Percentiles rank a stretch among this genome's conserved stretches.
These are phyloP conservation scores for Eubucco bourcierii DNA, from an alignment of 2,113 vertebrate genomes.

Conservation along the genomic window DNA sequence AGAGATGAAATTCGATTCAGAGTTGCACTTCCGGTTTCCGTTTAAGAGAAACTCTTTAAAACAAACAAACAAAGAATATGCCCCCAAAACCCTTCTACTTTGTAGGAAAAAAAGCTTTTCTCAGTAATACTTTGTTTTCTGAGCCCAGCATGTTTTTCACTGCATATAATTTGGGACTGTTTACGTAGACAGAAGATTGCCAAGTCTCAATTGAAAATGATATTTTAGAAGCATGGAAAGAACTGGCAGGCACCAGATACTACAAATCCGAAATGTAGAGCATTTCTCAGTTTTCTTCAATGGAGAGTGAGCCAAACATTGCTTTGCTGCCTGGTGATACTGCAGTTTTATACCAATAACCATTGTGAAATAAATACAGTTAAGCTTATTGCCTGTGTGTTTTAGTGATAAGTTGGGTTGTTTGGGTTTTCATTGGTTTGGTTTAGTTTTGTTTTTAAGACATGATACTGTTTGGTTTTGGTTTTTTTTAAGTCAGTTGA, in stretches of 20 bases:
- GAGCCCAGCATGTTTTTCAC: neutral
- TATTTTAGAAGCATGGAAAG: slow-evolving; percentile 25
- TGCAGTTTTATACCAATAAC: slow-evolving; percentile 5
- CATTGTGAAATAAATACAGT: slow-evolving; percentile 5
- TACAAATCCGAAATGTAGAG: neutral
- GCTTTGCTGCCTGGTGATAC: neutral
- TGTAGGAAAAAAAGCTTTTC: neutral
- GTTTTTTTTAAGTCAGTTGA: neutral
- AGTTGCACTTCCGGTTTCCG: neutral
- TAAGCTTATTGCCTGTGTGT: neutral
- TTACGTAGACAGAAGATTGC: neutral
- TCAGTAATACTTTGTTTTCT: neutral
- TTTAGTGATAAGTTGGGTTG: neutral
- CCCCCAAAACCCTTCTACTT: neutral
- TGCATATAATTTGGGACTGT: neutral
- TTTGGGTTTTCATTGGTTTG: too few species aligned
- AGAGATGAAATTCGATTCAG: neutral
- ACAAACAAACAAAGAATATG: too few species aligned
- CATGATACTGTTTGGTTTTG: neutral
- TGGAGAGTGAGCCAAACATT: neutral
- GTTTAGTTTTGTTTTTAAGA: neutral
- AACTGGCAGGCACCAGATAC: slow-evolving; percentile 5
- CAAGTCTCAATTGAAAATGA: neutral
- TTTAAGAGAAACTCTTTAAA: neutral
- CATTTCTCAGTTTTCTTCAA: neutral